Evolutionary conservation across 2,113 vertebrate species (phyloP).

Genomic region (Apteryx mantelli): DNA sequence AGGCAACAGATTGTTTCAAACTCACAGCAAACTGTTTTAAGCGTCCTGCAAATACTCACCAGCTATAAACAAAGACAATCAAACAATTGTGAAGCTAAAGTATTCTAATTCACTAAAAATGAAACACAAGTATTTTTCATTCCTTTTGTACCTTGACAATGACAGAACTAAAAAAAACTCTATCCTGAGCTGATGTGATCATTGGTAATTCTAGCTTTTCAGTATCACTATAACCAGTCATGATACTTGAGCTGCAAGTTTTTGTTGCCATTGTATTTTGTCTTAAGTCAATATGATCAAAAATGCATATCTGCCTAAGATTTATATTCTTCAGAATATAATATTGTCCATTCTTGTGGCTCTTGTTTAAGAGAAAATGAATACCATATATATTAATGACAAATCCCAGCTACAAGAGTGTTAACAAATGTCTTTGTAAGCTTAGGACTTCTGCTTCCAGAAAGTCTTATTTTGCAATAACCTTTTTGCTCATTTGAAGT

Average conservation of each 20-base stretch:
- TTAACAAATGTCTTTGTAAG: constrained; percentile 30
- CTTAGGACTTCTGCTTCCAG: constrained; percentile 49
- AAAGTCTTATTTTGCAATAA: constrained; percentile 37
- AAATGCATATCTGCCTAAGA: constrained; percentile 28
- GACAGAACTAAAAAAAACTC: constrained; percentile 32
- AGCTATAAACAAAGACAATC: neutral
- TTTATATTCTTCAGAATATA: constrained; percentile 40
- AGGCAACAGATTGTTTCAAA: neutral
- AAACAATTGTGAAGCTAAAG: neutral
- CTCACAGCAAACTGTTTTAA: neutral
- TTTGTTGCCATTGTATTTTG: neutral
- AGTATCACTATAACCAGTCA: constrained; percentile 33
- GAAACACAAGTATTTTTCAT: constrained; percentile 29
- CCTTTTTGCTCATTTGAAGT: constrained; percentile 5
- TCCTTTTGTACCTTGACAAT: constrained; percentile 35
- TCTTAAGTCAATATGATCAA: constrained; percentile 24
- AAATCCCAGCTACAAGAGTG: neutral
- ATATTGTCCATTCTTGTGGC: neutral
- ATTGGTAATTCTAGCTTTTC: constrained; percentile 41
- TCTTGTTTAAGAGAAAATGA: constrained; percentile 59
- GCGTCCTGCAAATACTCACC: neutral
- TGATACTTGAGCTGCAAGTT: constrained; percentile 6
- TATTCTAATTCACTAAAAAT: constrained; percentile 20
- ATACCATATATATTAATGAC: constrained; percentile 9
- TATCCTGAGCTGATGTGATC: neutral